Conservation (phyloP, 2,113 vertebrate species). For the human region DNA sequence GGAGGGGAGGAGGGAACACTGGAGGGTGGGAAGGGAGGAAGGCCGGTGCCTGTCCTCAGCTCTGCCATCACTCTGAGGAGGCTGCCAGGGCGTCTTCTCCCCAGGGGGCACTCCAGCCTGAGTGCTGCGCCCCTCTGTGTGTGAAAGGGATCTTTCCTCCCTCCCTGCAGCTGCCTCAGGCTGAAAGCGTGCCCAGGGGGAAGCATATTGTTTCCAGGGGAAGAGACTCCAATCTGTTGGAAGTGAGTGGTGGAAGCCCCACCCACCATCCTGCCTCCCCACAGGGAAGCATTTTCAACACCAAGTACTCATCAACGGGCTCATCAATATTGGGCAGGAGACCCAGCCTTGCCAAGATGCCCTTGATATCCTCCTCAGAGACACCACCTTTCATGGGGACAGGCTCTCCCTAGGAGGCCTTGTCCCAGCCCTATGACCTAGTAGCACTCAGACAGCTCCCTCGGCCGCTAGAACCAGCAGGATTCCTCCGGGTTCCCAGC, state of each 20-base stretch:
- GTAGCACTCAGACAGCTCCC: not conserved
- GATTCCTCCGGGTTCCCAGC: not conserved
- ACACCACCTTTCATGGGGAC: too few species aligned
- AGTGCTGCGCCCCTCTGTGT: not conserved
- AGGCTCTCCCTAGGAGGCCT: not conserved
- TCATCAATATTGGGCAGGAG: not conserved
- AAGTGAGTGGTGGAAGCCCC: not conserved
- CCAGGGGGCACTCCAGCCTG: not conserved
- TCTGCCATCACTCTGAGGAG: not conserved
- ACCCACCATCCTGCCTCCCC: not conserved
- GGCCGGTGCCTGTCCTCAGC: not conserved
- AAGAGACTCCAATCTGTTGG: not conserved
- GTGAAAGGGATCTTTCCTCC: not conserved
- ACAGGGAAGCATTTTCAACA: not conserved
- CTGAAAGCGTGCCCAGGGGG: not conserved
- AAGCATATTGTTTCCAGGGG: not conserved
- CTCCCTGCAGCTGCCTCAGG: not conserved
- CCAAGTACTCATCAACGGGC: not conserved
- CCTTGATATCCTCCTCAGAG: not conserved
- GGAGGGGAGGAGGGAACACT: not conserved
- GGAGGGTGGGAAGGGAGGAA: not conserved
- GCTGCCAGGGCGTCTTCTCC: not conserved
- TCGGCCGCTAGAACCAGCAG: fast-evolving
- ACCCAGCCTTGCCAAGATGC: not conserved
- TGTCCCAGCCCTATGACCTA: not conserved